Evolutionary conservation across 2,888 invertebrate species (phyloP).

Genomic region (Tinea pellionella): DNA sequence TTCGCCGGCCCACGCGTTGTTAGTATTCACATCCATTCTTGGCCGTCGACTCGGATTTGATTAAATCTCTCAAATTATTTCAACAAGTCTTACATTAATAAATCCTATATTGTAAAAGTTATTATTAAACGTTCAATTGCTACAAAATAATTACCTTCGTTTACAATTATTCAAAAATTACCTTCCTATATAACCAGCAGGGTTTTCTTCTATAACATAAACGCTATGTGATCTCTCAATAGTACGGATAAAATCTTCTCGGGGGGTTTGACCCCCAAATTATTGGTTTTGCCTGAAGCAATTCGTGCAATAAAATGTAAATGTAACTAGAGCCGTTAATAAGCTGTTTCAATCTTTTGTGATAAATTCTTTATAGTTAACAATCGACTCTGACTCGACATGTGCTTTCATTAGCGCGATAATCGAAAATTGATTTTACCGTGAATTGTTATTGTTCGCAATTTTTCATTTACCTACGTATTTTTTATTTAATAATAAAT

Average conservation of each 20-base stretch:
- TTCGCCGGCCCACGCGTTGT: no score
- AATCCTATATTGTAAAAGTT: no score
- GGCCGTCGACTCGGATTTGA: no score
- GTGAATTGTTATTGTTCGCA: neutral
- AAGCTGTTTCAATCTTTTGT: constrained; percentile 48
- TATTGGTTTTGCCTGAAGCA: constrained; percentile 57
- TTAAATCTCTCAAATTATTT: no score
- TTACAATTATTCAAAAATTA: neutral
- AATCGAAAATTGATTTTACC: constrained; percentile 31
- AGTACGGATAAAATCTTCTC: constrained; percentile 37
- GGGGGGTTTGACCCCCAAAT: constrained; percentile 46
- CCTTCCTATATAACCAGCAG: constrained; percentile 19
- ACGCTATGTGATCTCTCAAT: constrained; percentile 35
- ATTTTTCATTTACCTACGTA: neutral
- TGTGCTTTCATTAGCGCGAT: constrained; percentile 13
- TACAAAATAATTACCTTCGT: neutral
- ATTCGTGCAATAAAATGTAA: constrained; percentile 33
- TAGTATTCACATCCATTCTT: no score
- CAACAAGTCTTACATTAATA: no score
- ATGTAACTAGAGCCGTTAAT: constrained; percentile 54
- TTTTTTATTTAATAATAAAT: no score
- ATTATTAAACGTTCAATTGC: neutral
- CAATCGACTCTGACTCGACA: constrained; percentile 4
- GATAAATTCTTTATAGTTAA: neutral
- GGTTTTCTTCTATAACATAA: constrained; percentile 15